These are phyloP conservation scores for Trissonchulus sp. DNA, from an alignment of 2,888 invertebrate genomes.

Conservation along the genomic window DNA sequence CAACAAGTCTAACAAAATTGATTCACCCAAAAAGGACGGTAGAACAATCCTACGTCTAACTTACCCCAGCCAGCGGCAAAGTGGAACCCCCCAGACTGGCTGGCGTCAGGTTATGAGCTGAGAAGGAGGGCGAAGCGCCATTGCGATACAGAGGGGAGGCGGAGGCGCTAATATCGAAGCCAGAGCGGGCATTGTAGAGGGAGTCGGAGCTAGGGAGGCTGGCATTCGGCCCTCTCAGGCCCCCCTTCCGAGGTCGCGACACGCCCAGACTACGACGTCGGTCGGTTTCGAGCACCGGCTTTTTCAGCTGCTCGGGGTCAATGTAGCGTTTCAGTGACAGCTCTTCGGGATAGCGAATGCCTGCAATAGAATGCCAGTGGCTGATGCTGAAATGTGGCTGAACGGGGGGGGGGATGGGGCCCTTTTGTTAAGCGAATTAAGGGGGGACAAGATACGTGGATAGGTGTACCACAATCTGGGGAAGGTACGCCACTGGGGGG, in stretches of 20 bases:
- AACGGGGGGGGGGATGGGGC: no score
- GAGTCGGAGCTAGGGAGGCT: background rate
- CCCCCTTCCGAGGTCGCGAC: background rate
- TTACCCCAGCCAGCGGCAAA: background rate
- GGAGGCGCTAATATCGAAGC: background rate
- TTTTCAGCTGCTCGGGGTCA: constrained; percentile 44
- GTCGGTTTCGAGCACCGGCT: background rate
- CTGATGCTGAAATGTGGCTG: no score
- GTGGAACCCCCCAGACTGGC: background rate
- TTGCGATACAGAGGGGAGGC: background rate
- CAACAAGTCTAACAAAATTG: no score
- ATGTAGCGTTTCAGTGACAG: constrained; percentile 74
- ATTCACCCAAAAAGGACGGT: no score
- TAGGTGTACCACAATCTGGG: no score
- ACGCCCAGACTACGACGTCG: background rate
- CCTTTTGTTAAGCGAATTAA: no score
- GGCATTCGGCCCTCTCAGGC: background rate
- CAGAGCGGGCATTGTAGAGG: background rate
- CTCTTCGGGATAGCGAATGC: constrained; percentile 93
- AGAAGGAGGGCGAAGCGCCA: background rate
- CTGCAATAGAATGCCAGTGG: constrained; percentile 59
- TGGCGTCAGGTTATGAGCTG: background rate
- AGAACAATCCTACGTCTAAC: no score
- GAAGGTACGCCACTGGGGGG: no score
- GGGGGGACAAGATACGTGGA: no score